Evolutionary conservation across 2,888 invertebrate genomes (phyloP).

Genomic region (Panzeria rudis): DNA sequence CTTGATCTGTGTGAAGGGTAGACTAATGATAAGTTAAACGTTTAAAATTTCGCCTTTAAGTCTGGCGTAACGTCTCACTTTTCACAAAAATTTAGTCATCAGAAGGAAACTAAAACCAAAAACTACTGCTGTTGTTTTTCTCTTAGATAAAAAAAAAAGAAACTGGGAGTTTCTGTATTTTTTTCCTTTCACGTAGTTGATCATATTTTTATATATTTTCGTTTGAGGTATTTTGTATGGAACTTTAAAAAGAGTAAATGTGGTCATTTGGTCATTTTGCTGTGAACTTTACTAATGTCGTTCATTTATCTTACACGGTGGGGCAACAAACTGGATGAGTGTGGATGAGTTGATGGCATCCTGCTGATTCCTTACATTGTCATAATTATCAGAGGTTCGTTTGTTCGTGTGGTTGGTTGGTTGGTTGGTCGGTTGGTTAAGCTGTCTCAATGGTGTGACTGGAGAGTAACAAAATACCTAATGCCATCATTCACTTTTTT

Average conservation of each 20-base stretch:
- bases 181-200: slow-evolving; percentile 2
- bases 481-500: slow-evolving; percentile 68
- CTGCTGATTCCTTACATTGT: slow-evolving; percentile 80
- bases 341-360: slow-evolving; percentile 68
- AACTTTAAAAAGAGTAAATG: slow-evolving; percentile 46
- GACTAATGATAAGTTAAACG: slow-evolving; percentile 70
- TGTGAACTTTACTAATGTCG: slow-evolving; percentile 72
- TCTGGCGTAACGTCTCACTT: slow-evolving; percentile 66
- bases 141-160: neutral
- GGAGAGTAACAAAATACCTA: slow-evolving; percentile 59
- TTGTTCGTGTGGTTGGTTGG: slow-evolving; percentile 14
- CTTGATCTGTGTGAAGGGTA: slow-evolving; percentile 52
- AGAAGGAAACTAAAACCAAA: slow-evolving; percentile 44
- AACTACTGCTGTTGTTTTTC: slow-evolving; percentile 47
- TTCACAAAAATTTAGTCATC: slow-evolving; percentile 69
- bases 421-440: neutral
- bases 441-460: slow-evolving; percentile 47
- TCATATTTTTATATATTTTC: slow-evolving; percentile 37
- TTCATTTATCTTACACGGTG: slow-evolving; percentile 70
- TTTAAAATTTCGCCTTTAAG: slow-evolving; percentile 60
- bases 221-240: slow-evolving; percentile 32
- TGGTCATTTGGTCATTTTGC: slow-evolving; percentile 64
- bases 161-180: slow-evolving; percentile 37
- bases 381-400: slow-evolving; percentile 79
- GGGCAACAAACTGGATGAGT: slow-evolving; percentile 45